Conservation (phyloP, 2,113 vertebrate genomes). For the Sinocyclocheilus anophthalmus region DNA sequence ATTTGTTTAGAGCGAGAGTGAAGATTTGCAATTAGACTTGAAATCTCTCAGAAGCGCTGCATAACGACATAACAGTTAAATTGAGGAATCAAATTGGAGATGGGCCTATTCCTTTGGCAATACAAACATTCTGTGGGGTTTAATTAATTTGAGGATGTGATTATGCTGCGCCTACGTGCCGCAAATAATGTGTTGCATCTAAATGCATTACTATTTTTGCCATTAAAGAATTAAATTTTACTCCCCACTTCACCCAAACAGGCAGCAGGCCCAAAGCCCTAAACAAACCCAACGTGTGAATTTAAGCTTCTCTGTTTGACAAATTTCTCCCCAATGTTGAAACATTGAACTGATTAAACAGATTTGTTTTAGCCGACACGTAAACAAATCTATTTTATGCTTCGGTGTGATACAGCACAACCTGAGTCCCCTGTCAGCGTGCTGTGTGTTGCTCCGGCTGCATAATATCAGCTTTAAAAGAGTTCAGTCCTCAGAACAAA, state of each 20-base stretch:
- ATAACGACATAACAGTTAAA: conserved; percentile 19
- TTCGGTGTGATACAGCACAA: conserved; percentile 47
- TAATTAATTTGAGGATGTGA: conserved; percentile 56
- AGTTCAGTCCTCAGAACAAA: too few species aligned
- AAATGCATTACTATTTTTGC: conserved; percentile 52
- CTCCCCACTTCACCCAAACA: conserved; percentile 50
- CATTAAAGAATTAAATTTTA: conserved; percentile 55
- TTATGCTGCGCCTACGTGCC: conserved; percentile 33
- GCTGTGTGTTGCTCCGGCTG: neutral
- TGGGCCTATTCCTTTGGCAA: conserved; percentile 42
- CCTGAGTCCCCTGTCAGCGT: conserved; percentile 45
- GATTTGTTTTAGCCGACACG: conserved; percentile 65
- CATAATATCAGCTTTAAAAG: too few species aligned
- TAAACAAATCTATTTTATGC: conserved; percentile 65
- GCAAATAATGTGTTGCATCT: conserved; percentile 49
- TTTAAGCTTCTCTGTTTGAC: conserved; percentile 56
- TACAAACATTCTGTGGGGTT: conserved; percentile 47
- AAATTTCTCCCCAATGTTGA: conserved; percentile 60
- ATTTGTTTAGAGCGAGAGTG: neutral
- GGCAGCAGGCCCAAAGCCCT: conserved; percentile 51
- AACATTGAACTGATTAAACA: conserved; percentile 67
- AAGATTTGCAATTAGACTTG: conserved; percentile 36
- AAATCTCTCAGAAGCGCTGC: conserved; percentile 4
- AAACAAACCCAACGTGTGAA: conserved; percentile 55
- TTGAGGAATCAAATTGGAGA: conserved; percentile 49